A percentile compares a stretch with the other conserved stretches of the same genome.
These are phyloP conservation scores for Adoxophyes honmai DNA, from an alignment of 1,140 invertebrate genomes.

Conservation along the genomic window DNA sequence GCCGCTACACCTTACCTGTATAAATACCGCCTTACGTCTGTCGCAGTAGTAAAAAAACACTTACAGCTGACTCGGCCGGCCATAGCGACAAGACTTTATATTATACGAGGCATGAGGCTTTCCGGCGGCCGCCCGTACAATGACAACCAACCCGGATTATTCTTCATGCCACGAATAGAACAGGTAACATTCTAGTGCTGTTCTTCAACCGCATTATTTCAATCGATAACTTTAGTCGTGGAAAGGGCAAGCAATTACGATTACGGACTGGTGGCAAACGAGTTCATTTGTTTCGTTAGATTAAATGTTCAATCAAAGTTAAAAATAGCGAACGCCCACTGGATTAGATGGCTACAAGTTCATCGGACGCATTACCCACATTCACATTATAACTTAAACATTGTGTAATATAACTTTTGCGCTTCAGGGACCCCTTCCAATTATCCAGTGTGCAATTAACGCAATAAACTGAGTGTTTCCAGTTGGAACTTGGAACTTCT, in stretches of 20 bases:
- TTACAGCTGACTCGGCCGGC: conserved; percentile 43
- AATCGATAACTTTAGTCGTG: no score
- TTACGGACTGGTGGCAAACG: no score
- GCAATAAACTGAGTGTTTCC: conserved; percentile 3
- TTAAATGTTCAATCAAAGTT: no score
- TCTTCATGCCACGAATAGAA: conserved; percentile 53
- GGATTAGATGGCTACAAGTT: no score
- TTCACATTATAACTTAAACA: neutral
- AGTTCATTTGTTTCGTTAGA: no score
- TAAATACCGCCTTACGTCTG: conserved; percentile 33
- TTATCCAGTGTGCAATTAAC: conserved; percentile 6
- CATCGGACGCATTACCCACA: no score
- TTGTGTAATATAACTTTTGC: conserved; percentile 3
- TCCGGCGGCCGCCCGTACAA: conserved; percentile 48
- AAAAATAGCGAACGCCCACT: no score
- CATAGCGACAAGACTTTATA: conserved; percentile 37
- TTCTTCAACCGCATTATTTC: no score
- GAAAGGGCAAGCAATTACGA: no score
- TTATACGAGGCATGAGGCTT: conserved; percentile 43
- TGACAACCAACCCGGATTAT: conserved; percentile 52
- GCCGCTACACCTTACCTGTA: conserved; percentile 20
- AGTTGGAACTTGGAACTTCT: neutral
- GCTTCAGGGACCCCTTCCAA: conserved; percentile 4
- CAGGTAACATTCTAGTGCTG: conserved; percentile 58
- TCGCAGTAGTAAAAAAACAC: conserved; percentile 43